Conservation (phyloP, 2,888 invertebrate genomes). For the Autographa gamma region DNA sequence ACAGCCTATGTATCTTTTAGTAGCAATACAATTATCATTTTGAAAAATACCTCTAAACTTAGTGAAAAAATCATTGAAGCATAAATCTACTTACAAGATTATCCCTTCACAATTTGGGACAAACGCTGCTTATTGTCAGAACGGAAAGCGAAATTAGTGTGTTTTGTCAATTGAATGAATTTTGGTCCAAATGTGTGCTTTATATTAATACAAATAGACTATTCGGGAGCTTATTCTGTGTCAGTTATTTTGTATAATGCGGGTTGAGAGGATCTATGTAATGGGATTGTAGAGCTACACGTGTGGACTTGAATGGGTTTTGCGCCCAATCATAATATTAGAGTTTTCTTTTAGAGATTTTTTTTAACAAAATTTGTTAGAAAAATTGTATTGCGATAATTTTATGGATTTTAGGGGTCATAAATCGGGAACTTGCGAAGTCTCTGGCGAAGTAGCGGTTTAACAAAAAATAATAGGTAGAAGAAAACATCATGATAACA, state of each 20-base stretch:
- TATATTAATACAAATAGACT: constrained; percentile 2
- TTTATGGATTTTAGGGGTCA: too few species aligned
- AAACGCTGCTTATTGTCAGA: not conserved
- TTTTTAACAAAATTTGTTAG: too few species aligned
- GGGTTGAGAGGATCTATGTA: not conserved
- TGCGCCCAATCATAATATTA: too few species aligned
- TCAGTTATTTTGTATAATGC: constrained; percentile 2
- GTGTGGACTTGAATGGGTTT: not conserved
- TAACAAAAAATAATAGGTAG: too few species aligned
- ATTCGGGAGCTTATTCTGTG: not conserved
- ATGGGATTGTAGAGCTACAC: constrained; percentile 2
- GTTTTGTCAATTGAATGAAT: constrained; percentile 5
- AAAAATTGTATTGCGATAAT: too few species aligned
- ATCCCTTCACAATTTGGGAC: not conserved
- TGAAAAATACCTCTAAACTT: not conserved
- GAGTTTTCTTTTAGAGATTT: too few species aligned
- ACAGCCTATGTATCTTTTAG: not conserved
- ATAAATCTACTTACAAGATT: not conserved
- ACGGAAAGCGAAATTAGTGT: not conserved
- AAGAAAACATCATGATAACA: too few species aligned
- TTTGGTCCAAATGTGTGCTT: not conserved
- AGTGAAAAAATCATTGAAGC: not conserved
- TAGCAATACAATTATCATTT: not conserved
- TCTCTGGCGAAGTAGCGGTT: too few species aligned
- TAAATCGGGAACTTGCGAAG: too few species aligned